Evolutionary conservation across 2,888 invertebrate species (phyloP), one percentile per base, ranked within the genome.

Genomic region (Drosophila atroscutellata): DNA sequence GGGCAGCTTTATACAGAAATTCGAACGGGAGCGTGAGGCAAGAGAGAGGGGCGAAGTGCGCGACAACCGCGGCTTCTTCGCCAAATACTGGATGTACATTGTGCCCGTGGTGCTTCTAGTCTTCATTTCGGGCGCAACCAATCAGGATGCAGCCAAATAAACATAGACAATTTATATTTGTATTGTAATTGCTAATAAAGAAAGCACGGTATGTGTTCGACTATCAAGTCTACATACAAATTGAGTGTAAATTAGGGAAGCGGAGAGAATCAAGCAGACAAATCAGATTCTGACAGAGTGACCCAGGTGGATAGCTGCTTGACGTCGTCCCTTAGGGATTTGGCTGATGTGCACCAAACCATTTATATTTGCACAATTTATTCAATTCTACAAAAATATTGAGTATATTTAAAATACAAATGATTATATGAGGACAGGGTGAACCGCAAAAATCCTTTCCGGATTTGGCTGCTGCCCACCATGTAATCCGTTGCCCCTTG

Each of bases 51-150:
- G 98, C 28, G 98, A 98, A 86, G 94, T 96, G 28, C 98, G 98
- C 91, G 99, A 99, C 92, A 99, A 98, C 92, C 94, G 98, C 90
- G 98, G 99, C 54, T 99, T 99, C 94, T 95, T 99, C 82, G 97
- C 97, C 4, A 99, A 99, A 99, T 99, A 99, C 94, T 99, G 99
- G 99, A 99, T 99, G 98, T 99, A 99, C 93, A 98, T 99, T 86
- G 96, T 99, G 51, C 99, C 99, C 7, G 95, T 98, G 36, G 96
- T 98, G 56, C 95, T 99, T 78, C 96, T 99, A 89, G 95, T 99
- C 85, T 95, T 99, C 91, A 94, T 99, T 78, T 97, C 98, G 59
- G 97, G 97, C 74, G 97, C 97, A 37, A 95, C 96, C 69, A 97
- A 96, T 93, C 97, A 96, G 65, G 98, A 97, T 81, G 95, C 94